phyloP scores from a whole-genome alignment of 2,113 vertebrate genomes.

The Cairina moschata region DNA sequence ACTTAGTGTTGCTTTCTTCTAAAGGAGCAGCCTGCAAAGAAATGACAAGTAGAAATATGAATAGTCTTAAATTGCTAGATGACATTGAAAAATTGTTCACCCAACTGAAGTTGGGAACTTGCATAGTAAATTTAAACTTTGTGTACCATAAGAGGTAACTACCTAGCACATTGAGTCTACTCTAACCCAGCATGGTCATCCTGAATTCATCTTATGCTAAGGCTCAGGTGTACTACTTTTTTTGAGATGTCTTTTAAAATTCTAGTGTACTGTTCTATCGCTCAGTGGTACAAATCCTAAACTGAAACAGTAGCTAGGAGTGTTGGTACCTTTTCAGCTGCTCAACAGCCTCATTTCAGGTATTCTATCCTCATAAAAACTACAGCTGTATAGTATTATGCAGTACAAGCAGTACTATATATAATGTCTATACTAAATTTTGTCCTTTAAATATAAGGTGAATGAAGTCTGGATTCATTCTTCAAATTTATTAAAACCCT shows the following conservation, averaged over 20 bases:
- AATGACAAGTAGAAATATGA: conserved; percentile 13
- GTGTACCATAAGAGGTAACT: neutral
- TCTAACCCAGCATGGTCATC: neutral
- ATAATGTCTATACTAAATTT: neutral
- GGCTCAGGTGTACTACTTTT: neutral
- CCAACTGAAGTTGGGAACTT: neutral
- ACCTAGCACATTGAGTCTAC: neutral
- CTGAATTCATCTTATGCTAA: neutral
- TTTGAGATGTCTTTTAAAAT: neutral
- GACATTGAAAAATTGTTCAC: neutral
- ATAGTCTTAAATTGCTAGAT: neutral
- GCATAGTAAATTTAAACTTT: neutral
- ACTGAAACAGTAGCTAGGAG: neutral
- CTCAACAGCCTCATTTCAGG: neutral
- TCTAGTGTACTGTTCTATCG: neutral
- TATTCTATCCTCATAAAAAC: neutral
- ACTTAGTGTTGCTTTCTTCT: conserved; percentile 89
- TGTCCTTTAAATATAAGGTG: neutral
- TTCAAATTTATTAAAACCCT: neutral
- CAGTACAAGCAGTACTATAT: neutral
- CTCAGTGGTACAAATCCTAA: neutral
- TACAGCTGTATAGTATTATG: neutral
- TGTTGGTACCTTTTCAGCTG: neutral
- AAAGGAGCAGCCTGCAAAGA: conserved; percentile 88
- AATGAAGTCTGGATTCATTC: neutral